Evolutionary conservation across 2,113 vertebrate species (phyloP).

Genomic region (Macroglossus sobrinus): DNA sequence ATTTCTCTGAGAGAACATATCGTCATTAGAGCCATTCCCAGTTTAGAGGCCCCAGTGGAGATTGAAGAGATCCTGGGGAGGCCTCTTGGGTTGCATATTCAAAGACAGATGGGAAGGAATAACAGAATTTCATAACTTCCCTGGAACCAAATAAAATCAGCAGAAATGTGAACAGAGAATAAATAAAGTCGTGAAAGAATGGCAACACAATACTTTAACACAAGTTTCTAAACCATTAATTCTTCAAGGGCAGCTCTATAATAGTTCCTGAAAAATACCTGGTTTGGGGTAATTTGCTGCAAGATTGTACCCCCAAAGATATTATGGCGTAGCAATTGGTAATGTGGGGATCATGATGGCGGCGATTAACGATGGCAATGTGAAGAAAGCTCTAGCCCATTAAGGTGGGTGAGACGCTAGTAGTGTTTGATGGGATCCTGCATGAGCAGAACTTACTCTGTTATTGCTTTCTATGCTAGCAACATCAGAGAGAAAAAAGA

Average conservation of each 20-base stretch:
- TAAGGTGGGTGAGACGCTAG: background rate
- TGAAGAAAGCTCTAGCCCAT: background rate
- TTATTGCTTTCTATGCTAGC: background rate
- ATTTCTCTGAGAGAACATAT: background rate
- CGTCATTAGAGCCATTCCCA: background rate
- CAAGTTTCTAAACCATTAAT: background rate
- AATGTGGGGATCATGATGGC: background rate
- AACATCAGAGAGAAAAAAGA: background rate
- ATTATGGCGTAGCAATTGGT: background rate
- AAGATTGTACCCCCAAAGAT: background rate
- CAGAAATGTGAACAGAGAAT: slow-evolving; percentile 17
- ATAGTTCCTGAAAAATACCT: background rate
- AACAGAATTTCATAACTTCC: background rate
- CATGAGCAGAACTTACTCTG: background rate
- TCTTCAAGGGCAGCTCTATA: background rate
- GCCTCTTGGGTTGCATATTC: background rate
- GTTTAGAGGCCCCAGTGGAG: background rate
- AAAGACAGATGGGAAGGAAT: background rate
- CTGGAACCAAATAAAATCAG: slow-evolving; percentile 24
- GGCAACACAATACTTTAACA: background rate
- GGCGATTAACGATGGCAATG: background rate
- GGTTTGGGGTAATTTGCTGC: background rate
- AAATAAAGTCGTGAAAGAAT: background rate
- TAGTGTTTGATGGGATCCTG: background rate
- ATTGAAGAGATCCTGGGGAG: background rate